Evolutionary conservation across 1,140 invertebrate species (phyloP), one percentile per base, ranked within the genome.

Genomic region (Scaptomyza hsui): DNA sequence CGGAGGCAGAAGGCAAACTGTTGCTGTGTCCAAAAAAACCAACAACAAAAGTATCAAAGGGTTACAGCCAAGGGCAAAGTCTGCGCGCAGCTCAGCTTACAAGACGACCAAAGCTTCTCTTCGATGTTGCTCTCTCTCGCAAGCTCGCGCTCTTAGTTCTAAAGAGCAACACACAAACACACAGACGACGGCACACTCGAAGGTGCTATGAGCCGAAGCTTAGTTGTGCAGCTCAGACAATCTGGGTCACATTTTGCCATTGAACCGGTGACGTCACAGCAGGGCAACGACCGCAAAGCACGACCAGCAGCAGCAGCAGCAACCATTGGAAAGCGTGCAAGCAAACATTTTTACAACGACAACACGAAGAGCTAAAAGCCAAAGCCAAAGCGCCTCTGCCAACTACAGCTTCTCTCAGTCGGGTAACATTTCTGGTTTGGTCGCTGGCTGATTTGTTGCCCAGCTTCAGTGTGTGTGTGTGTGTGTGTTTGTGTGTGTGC

Each of bases 231-330:
- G 89, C 86, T 89, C 89, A 91, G 89, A 91, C 89, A 91, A 91
- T 91, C 89, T 91, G 89, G 89, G 89, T 91, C 89, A 91, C 86
- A 91, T 89, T 91, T 91, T 91, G 89, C 89, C 89, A 91, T 91
- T 91, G 89, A 91, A 91, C 89, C 89, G 89, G 89, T 91, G 89
- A 91, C 89, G 89, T 91, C 89, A 91, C 75, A 89, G 65, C 69
- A 77, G 89, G 88, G 82, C 89, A 91, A 91, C 89, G 89, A 91
- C 89, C 89, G 83, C 75, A 83, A 82, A 90, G 89, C 83, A 89
- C 80, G 77, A 78, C 79, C 68, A 89, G 71, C 68, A 76, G 37
- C 64, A 75, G 44, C 72, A 69, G 32, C 71, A 65, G 67, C 65
- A 73, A 65, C 71, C 69, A 81, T 75, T 85, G 82, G 81, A 77